phyloP scores from a whole-genome alignment of 2,113 vertebrate genomes.

The Upupa epops region DNA sequence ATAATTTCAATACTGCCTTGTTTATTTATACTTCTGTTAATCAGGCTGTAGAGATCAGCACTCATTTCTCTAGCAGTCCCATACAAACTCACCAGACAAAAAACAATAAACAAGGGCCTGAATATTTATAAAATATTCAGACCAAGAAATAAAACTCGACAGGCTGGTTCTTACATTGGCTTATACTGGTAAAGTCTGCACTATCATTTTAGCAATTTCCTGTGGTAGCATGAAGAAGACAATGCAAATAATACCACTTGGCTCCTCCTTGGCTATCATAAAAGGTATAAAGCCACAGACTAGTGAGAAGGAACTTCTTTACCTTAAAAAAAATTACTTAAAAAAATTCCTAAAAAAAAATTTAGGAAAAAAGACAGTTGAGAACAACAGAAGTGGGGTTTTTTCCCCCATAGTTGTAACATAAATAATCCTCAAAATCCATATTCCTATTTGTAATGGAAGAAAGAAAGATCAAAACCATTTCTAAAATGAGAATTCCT shows the following conservation, averaged over 20 bases:
- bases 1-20: neutral
- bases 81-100: neutral
- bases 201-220: neutral
- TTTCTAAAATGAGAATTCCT: neutral
- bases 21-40: constrained; percentile 5
- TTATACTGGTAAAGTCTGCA: neutral
- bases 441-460: neutral
- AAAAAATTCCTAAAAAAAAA: fast-evolving
- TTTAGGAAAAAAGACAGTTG: neutral
- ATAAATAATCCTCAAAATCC: neutral
- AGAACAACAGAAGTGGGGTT: neutral
- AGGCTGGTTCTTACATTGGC: neutral
- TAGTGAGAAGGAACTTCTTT: neutral
- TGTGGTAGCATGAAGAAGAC: neutral
- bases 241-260: neutral
- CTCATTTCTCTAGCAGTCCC: neutral
- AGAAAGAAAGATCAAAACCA: neutral
- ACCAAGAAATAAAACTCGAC: neutral
- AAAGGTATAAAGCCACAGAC: neutral
- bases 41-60: neutral
- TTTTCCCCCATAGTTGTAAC: neutral
- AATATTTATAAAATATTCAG: neutral
- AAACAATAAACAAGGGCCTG: constrained; percentile 2
- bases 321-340: neutral
- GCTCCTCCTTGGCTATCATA: neutral